phyloP scores from a whole-genome alignment of 1,140 invertebrate species.

The Papilio machaon region DNA sequence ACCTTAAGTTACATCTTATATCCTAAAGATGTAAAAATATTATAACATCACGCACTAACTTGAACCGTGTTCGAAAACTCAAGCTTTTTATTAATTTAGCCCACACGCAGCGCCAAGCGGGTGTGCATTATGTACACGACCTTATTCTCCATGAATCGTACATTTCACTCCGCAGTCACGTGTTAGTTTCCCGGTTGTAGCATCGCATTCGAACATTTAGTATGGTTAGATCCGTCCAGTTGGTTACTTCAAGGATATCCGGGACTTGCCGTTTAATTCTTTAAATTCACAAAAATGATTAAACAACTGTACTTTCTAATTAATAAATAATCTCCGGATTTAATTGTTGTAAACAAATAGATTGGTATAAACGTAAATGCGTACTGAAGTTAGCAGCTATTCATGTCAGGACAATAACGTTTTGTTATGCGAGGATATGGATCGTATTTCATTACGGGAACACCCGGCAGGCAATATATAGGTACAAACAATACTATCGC shows the following conservation, averaged over 20 bases:
- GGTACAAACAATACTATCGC: not conserved
- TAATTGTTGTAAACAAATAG: not conserved
- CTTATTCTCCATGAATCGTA: constrained; percentile 50
- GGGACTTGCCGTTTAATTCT: not conserved
- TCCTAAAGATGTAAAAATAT: not conserved
- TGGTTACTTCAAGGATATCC: constrained; percentile 38
- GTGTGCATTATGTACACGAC: not conserved
- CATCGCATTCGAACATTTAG: not conserved
- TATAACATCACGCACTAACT: not conserved
- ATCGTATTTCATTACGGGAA: constrained; percentile 49
- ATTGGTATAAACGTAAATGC: not conserved
- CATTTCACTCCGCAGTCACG: constrained; percentile 61
- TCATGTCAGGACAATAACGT: constrained; percentile 41
- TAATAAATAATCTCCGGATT: not conserved
- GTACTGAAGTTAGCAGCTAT: constrained; percentile 13
- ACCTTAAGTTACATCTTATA: not conserved
- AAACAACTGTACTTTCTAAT: not conserved
- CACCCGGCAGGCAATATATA: not conserved
- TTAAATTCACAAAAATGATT: not conserved
- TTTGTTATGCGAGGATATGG: constrained; percentile 49
- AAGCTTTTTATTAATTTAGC: constrained; percentile 7
- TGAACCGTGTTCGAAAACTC: not conserved
- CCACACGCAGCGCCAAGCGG: not conserved
- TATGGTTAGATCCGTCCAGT: not conserved
- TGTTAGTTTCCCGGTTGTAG: constrained; percentile 62